Conservation (phyloP, 2,888 invertebrate species). For the Drosophila prostipennis region DNA sequence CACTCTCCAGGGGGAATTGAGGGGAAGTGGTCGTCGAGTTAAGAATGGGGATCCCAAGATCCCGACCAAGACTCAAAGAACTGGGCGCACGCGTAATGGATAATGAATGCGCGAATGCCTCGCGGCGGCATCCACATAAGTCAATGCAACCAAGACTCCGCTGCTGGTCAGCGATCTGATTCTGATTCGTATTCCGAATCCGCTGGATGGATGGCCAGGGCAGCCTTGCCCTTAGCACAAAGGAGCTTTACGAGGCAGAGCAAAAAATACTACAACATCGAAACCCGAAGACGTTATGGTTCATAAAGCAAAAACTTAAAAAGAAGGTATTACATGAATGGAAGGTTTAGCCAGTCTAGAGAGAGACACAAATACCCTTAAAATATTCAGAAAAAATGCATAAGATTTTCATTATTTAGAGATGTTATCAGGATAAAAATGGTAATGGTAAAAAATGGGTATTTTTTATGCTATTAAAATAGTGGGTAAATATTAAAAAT, state of each 20-base stretch:
- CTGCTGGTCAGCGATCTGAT: constrained; percentile 41
- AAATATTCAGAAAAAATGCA: not conserved
- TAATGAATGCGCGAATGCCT: constrained; percentile 75
- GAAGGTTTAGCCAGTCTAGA: not conserved
- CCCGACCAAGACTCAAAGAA: constrained; percentile 9
- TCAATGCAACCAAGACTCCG: constrained; percentile 36
- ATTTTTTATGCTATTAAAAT: too few species aligned
- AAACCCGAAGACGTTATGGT: constrained; percentile 72
- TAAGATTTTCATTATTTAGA: not conserved
- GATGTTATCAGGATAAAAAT: not conserved
- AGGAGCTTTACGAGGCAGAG: constrained; percentile 37
- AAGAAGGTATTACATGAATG: constrained; percentile 38
- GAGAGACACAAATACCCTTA: constrained; percentile 15
- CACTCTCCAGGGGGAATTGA: constrained; percentile 2
- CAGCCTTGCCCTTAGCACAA: constrained; percentile 71
- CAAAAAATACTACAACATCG: constrained; percentile 30
- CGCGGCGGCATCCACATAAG: constrained; percentile 53
- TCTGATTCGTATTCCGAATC: constrained; percentile 29
- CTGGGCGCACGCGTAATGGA: constrained; percentile 65
- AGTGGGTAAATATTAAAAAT: too few species aligned
- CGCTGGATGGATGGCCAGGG: constrained; percentile 16
- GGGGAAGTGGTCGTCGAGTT: not conserved
- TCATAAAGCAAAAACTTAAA: constrained; percentile 69
- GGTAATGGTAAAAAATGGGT: not conserved
- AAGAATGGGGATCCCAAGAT: constrained; percentile 6